These are phyloP conservation scores for Conistra vaccinii DNA, from an alignment of 2,888 invertebrate species.

Conservation along the genomic window DNA sequence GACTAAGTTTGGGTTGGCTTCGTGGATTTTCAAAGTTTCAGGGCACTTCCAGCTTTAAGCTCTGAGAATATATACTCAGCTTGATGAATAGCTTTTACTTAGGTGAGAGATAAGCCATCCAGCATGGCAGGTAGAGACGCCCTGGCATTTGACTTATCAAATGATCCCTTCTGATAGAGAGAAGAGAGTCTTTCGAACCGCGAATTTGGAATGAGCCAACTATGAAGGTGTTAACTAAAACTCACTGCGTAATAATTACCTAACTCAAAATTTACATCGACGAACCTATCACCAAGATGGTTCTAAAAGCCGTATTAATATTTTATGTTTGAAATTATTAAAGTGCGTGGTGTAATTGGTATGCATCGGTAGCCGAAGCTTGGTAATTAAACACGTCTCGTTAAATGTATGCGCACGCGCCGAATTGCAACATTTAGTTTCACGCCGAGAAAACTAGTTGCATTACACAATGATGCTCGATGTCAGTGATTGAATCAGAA, in stretches of 20 bases:
- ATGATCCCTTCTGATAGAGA: background rate
- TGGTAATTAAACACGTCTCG: constrained; percentile 77
- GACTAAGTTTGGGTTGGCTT: background rate
- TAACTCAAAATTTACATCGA: background rate
- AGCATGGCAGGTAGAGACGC: background rate
- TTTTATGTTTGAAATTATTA: constrained; percentile 54
- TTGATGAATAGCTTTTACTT: no score
- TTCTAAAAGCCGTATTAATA: constrained; percentile 29
- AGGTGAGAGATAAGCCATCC: background rate
- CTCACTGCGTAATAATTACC: background rate
- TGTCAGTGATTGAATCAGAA: constrained; percentile 46
- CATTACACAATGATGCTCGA: constrained; percentile 62
- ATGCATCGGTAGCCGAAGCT: constrained; percentile 68
- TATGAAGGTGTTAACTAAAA: background rate
- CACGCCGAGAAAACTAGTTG: constrained; percentile 60
- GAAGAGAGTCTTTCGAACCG: background rate
- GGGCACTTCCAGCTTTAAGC: background rate
- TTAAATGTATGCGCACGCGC: constrained; percentile 77
- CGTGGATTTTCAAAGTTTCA: background rate
- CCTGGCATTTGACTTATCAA: no score
- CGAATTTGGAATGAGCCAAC: background rate
- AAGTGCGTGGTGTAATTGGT: constrained; percentile 62
- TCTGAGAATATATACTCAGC: no score
- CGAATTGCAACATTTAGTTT: constrained; percentile 73
- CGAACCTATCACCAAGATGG: constrained; percentile 17